These are phyloP conservation scores for Eunapius fragilis DNA, from an alignment of 37 sponge, comb jelly and placozoan genomes.

Conservation along the genomic window DNA sequence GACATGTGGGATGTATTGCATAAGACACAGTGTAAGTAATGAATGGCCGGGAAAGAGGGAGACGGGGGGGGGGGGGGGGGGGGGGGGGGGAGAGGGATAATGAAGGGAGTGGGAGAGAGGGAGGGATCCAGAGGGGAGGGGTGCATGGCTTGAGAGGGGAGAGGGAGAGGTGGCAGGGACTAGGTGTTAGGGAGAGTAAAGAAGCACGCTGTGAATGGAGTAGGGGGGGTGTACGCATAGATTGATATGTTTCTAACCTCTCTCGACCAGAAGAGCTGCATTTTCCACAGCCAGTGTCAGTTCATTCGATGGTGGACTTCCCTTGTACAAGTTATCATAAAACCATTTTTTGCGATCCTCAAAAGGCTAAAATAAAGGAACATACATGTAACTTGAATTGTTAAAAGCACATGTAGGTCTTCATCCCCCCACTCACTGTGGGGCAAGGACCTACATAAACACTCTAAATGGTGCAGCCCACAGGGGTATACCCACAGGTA, in stretches of 20 bases:
- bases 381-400: neutral
- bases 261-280: conserved; percentile 66
- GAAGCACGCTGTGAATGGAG: too few relatives aligned
- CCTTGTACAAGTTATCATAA: conserved; percentile 91
- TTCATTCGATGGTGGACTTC: conserved; percentile 44
- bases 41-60: neutral
- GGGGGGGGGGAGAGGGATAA: neutral
- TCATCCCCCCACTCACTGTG: too few relatives aligned
- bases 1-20: too few relatives aligned
- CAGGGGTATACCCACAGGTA: too few relatives aligned
- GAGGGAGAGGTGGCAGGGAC: too few relatives aligned
- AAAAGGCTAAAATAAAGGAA: conserved; percentile 57
- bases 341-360: conserved; percentile 93
- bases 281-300: conserved; percentile 29
- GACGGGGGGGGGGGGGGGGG: neutral
- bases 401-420: neutral
- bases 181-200: too few relatives aligned
- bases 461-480: neutral
- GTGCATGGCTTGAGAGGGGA: too few relatives aligned
- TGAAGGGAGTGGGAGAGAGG: neutral
- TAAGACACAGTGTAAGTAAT: too few relatives aligned
- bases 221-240: too few relatives aligned
- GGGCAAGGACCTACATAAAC: too few relatives aligned
- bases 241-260: too few relatives aligned
- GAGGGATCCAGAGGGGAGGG: neutral